Evolutionary conservation across 2,797 vertebrate genomes (phyloP).

Genomic region (Pipistrellus pipistrellus): DNA sequence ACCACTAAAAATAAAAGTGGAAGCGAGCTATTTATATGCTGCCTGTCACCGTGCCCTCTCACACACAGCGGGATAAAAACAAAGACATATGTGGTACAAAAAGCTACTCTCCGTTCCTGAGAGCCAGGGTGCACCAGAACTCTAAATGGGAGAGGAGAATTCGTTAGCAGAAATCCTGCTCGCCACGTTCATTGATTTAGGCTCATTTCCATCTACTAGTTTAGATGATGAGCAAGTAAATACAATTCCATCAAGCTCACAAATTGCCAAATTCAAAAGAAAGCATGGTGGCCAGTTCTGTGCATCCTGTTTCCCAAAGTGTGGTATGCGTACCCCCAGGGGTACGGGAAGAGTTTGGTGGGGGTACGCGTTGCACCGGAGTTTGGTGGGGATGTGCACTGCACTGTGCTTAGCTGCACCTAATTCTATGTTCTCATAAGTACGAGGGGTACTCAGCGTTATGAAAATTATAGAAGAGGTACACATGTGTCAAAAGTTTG

Average conservation of each 20-base stretch:
- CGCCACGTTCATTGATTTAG: background rate
- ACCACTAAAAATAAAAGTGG: conserved; percentile 78
- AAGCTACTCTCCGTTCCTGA: conserved; percentile 11
- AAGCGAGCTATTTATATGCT: conserved; percentile 76
- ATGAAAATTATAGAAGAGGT: too few relatives aligned
- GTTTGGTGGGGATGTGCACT: too few relatives aligned
- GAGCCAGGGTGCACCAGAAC: background rate
- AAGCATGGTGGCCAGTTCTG: background rate
- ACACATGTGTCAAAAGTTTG: too few relatives aligned
- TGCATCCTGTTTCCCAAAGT: background rate
- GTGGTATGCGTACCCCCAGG: too few relatives aligned
- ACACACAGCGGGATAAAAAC: conserved; percentile 65
- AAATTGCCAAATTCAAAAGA: conserved; percentile 1
- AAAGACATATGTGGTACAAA: conserved; percentile 73
- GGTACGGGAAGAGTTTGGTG: too few relatives aligned
- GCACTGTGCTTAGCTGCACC: too few relatives aligned
- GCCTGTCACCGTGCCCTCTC: conserved; percentile 71
- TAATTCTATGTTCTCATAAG: too few relatives aligned
- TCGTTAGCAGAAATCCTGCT: conserved; percentile 41
- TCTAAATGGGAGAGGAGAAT: background rate
- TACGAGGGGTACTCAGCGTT: too few relatives aligned
- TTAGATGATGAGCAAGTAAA: conserved; percentile 13
- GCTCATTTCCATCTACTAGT: conserved; percentile 25
- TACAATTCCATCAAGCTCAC: background rate
- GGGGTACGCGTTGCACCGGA: too few relatives aligned